Percentiles rank a stretch among this genome's conserved stretches.
These are phyloP conservation scores for Scaptomyza montana DNA, from an alignment of 1,140 invertebrate genomes.

Conservation along the genomic window DNA sequence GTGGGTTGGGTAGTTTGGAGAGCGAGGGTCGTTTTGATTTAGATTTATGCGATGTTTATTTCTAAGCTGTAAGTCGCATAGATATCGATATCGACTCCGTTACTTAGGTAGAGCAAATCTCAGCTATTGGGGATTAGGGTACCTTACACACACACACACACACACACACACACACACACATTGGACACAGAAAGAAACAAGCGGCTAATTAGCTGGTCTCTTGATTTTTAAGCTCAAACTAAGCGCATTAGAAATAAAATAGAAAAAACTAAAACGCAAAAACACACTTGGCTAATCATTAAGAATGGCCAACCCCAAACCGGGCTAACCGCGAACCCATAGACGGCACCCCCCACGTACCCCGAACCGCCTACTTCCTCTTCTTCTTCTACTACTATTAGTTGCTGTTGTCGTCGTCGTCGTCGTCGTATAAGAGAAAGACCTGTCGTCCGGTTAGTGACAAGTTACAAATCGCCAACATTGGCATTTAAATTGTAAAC, in stretches of 20 bases:
- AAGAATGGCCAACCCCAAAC: conserved; percentile 15
- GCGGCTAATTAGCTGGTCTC: conserved; percentile 58
- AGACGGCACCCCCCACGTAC: not conserved
- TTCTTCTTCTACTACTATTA: no score
- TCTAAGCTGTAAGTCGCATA: not conserved
- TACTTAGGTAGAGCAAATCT: conserved; percentile 54
- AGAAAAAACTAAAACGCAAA: not conserved
- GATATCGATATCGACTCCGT: conserved; percentile 17
- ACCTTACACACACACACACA: conserved; percentile 11
- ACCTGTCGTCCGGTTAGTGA: conserved; percentile 42
- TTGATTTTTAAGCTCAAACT: conserved; percentile 43
- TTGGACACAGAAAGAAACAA: not conserved
- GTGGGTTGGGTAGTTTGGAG: not conserved
- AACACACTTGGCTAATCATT: conserved; percentile 29
- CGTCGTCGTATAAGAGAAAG: not conserved
- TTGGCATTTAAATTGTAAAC: conserved; percentile 77
- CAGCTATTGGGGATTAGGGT: conserved; percentile 70
- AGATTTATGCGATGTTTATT: conserved; percentile 23
- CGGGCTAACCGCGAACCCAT: conserved; percentile 50
- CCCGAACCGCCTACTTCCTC: not conserved
- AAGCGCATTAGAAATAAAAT: conserved; percentile 64
- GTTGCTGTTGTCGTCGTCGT: no score
- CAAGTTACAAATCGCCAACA: conserved; percentile 75
- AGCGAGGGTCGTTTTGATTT: not conserved
- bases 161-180: conserved; percentile 1